Evolutionary conservation across 2,888 invertebrate genomes (phyloP).

Genomic region (Caenorhabditis wallacei): DNA sequence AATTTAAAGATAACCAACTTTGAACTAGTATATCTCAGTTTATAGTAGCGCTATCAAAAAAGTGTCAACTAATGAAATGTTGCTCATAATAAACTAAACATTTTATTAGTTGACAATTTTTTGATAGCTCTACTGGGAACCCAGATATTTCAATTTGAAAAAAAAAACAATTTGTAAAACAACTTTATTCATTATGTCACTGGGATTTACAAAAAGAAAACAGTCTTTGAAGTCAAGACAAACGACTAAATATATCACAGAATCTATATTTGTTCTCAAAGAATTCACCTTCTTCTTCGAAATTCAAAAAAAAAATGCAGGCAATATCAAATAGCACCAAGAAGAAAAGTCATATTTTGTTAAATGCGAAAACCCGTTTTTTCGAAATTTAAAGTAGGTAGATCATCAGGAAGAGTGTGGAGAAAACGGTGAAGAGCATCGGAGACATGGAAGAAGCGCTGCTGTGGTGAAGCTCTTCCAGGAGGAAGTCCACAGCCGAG

Average conservation of each 20-base stretch:
- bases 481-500: constrained; percentile 80
- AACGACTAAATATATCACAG: constrained; percentile 22
- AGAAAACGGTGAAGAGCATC: background rate
- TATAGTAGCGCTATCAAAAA: too few species aligned
- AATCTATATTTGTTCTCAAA: constrained; percentile 3
- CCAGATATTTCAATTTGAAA: too few species aligned
- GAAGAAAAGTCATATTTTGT: background rate
- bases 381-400: constrained; percentile 35
- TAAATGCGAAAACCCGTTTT: constrained; percentile 25
- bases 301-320: constrained; percentile 29
- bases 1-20: too few species aligned
- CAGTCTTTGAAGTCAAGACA: background rate
- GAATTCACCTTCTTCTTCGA: background rate
- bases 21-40: too few species aligned
- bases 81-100: too few species aligned
- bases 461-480: constrained; percentile 74
- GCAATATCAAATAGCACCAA: constrained; percentile 49
- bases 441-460: constrained; percentile 6
- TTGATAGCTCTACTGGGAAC: too few species aligned
- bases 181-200: constrained; percentile 4
- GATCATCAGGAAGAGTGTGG: constrained; percentile 27
- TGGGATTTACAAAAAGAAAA: constrained; percentile 15
- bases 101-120: too few species aligned
- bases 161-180: background rate
- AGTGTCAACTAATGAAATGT: too few species aligned